Conservation (phyloP, 1,140 invertebrate genomes). For the Caenorhabditis inopinata region DNA sequence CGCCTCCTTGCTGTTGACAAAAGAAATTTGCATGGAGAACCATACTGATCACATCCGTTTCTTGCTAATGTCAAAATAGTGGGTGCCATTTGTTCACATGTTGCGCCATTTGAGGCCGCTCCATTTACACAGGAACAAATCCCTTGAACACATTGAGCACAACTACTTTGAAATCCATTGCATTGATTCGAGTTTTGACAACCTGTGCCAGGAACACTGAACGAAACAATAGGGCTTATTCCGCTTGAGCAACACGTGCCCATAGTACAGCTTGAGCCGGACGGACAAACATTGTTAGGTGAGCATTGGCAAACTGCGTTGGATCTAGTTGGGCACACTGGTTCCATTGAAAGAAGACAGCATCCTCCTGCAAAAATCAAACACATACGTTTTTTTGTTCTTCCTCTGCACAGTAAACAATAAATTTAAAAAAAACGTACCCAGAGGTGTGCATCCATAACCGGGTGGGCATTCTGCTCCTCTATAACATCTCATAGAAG, state of each 20-base stretch:
- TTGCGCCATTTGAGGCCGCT: constrained; percentile 58
- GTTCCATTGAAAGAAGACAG: constrained; percentile 53
- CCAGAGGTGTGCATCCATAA: constrained; percentile 57
- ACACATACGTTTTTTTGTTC: neutral
- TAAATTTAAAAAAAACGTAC: neutral
- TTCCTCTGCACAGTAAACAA: no score
- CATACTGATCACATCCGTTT: constrained; percentile 61
- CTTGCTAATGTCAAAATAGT: constrained; percentile 50
- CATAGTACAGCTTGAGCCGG: constrained; percentile 51
- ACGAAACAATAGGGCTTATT: constrained; percentile 45
- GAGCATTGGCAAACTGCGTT: constrained; percentile 62
- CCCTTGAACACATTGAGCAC: constrained; percentile 54
- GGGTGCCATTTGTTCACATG: constrained; percentile 46
- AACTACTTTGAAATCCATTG: constrained; percentile 51
- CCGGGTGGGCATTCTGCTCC: constrained; percentile 60
- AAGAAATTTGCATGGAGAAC: constrained; percentile 51
- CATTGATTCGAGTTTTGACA: constrained; percentile 52
- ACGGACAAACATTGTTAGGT: constrained; percentile 53
- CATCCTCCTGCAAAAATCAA: constrained; percentile 50
- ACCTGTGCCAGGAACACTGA: constrained; percentile 52
- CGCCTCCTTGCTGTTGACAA: constrained; percentile 52
- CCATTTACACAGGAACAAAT: constrained; percentile 58
- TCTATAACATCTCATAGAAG: constrained; percentile 50
- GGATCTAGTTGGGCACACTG: constrained; percentile 52
- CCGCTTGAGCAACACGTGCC: constrained; percentile 54